Conservation (phyloP, 1,140 invertebrate species). For the Ericerus pela region DNA sequence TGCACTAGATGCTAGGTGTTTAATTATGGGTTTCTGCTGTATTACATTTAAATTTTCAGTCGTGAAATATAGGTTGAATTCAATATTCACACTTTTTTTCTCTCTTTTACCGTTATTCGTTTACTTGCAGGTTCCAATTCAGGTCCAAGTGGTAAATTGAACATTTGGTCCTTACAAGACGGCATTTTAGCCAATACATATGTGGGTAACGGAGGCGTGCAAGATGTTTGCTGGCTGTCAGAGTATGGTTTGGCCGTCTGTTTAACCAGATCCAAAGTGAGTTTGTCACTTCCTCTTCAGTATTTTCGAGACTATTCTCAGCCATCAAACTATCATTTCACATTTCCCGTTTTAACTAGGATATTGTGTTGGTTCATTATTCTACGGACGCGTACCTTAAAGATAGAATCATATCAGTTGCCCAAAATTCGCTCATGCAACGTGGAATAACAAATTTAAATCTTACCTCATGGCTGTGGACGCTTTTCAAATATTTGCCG, state of each 20-base stretch:
- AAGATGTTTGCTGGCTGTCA: slow-evolving; percentile 36
- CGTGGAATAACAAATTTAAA: slow-evolving; percentile 40
- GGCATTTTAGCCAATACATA: slow-evolving; percentile 41
- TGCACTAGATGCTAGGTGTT: too few species aligned
- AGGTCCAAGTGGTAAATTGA: slow-evolving; percentile 39
- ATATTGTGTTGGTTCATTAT: slow-evolving; percentile 37
- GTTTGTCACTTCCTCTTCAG: neutral
- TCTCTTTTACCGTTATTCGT: too few species aligned
- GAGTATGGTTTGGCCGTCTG: slow-evolving; percentile 35
- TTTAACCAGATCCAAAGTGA: slow-evolving; percentile 39
- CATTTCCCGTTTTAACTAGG: slow-evolving; percentile 28
- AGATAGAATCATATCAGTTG: slow-evolving; percentile 35
- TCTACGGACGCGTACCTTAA: slow-evolving; percentile 31
- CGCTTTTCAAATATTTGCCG: slow-evolving; percentile 38
- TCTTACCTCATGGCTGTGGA: slow-evolving; percentile 39
- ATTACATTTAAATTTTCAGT: too few species aligned
- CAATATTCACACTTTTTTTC: too few species aligned
- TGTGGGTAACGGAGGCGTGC: slow-evolving; percentile 38
- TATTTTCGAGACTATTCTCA: neutral
- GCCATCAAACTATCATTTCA: too few species aligned
- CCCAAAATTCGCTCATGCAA: slow-evolving; percentile 35
- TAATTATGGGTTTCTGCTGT: too few species aligned
- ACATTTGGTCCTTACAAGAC: slow-evolving; percentile 47
- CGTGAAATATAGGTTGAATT: too few species aligned
- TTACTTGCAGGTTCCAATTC: slow-evolving; percentile 29